Evolutionary conservation across 2,888 invertebrate species (phyloP).

Genomic region (Ctenicera cuprea): DNA sequence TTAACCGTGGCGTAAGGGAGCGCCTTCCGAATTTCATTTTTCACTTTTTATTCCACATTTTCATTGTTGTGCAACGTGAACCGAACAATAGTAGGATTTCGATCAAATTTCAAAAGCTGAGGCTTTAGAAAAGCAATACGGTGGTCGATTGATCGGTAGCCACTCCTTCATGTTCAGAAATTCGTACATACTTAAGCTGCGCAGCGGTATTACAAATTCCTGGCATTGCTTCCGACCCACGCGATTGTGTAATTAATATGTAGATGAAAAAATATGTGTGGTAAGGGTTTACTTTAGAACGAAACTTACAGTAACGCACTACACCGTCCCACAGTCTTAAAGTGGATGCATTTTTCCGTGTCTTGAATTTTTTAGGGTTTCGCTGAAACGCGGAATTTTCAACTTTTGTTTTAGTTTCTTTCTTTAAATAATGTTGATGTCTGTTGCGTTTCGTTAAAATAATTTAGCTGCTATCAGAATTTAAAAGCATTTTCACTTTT

Average conservation of each 20-base stretch:
- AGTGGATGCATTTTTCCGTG: too few species aligned
- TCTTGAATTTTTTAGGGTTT: too few species aligned
- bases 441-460: too few species aligned
- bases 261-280: background rate
- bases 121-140: background rate
- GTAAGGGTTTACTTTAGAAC: slow-evolving; percentile 2
- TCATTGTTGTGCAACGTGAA: background rate
- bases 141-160: background rate
- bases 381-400: too few species aligned
- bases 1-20: background rate
- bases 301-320: too few species aligned
- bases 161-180: background rate
- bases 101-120: background rate
- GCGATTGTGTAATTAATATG: slow-evolving; percentile 8
- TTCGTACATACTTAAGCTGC: background rate
- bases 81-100: slow-evolving; percentile 5
- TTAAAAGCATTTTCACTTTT: too few species aligned
- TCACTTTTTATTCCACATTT: background rate
- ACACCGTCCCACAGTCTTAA: too few species aligned
- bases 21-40: background rate
- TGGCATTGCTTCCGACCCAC: slow-evolving; percentile 1
- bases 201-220: background rate
- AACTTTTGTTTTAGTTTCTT: too few species aligned
- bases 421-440: too few species aligned
- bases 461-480: too few species aligned